phyloP scores from a whole-genome alignment of 2,113 vertebrate species.

The Ptyas mucosa region DNA sequence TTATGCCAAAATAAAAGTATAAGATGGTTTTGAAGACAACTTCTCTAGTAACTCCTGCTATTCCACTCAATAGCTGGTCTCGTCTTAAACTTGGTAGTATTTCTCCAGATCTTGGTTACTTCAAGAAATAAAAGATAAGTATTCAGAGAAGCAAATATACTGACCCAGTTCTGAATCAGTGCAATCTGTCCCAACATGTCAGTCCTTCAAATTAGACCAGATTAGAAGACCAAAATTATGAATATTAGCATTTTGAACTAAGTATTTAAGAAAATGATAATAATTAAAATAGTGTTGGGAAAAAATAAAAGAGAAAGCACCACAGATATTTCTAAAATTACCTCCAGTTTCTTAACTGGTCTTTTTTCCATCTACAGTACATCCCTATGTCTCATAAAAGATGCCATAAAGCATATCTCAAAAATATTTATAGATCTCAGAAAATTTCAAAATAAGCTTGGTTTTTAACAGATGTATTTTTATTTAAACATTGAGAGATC shows the following conservation, averaged over 20 bases:
- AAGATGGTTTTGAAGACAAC: background rate
- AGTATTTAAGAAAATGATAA: conserved; percentile 4
- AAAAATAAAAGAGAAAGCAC: background rate
- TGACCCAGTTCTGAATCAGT: background rate
- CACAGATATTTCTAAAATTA: background rate
- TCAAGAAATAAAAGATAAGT: background rate
- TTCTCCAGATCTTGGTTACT: background rate
- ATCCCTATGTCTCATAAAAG: background rate
- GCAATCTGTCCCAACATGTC: background rate
- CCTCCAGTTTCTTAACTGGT: background rate
- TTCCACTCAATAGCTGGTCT: background rate
- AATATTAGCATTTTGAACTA: conserved; percentile 14
- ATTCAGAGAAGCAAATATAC: background rate
- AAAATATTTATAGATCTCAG: background rate
- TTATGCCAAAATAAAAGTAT: background rate
- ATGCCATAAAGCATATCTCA: background rate
- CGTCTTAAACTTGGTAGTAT: background rate
- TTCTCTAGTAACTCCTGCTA: background rate
- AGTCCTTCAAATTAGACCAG: background rate
- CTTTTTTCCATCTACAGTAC: background rate
- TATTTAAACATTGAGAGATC: background rate
- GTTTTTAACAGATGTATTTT: background rate
- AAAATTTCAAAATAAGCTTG: background rate
- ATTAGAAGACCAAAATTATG: background rate
- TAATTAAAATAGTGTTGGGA: conserved; percentile 1